Base-by-base conservation (phyloP, 2,888 invertebrate genomes). In the Meliscaeva auricollis region DNA sequence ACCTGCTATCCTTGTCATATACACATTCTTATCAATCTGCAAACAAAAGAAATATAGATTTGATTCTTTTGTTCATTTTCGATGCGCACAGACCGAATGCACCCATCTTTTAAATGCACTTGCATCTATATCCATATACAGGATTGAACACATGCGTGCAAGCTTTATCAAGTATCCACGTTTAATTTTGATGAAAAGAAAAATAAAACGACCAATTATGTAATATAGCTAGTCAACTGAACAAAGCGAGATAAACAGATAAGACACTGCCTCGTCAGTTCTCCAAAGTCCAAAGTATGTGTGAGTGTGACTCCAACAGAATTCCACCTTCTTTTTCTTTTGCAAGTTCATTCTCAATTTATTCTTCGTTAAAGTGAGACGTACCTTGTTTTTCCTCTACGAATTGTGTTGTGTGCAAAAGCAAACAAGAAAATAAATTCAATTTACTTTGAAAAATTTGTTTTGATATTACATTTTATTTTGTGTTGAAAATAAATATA, bases 301-400 rank as follows among this genome's bases (percentile, higher is more conserved):
- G 32, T 64, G 38, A 52, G 80, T 75, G 56, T 72, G 44, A 20
- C 50, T 75, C 70, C 44, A 26, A 2, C 26, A 26, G 68, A 84
- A 84, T 72, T 84, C 70, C 84, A 76, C 75, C 69, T 79, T 66
- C 13, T 50, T 62, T 15, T 41, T 60, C 60, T 44, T 50, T 35
- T 50, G 35, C 50, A 48, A 50, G 66, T 50, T 35, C 50, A 48
- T 80, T 84, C 80, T 84, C 44, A 54, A 68, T 75, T 84, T 20
- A 41, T 72, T 80, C 80, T 50, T 76, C 22, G 68, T 35, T 54
- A 62, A 70, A 72, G 66, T 80, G 75, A 68, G 60, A 72, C 72
- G 60, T 69, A 9, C 15, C 38, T 68, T 11, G 44, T 50, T 35
- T 73, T 26, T 35, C 32, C 44, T 62, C 62, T 74, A 11, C 64